These are phyloP conservation scores for Xanthostigma xanthostigma DNA, from an alignment of 2,888 invertebrate genomes.

Conservation along the genomic window DNA sequence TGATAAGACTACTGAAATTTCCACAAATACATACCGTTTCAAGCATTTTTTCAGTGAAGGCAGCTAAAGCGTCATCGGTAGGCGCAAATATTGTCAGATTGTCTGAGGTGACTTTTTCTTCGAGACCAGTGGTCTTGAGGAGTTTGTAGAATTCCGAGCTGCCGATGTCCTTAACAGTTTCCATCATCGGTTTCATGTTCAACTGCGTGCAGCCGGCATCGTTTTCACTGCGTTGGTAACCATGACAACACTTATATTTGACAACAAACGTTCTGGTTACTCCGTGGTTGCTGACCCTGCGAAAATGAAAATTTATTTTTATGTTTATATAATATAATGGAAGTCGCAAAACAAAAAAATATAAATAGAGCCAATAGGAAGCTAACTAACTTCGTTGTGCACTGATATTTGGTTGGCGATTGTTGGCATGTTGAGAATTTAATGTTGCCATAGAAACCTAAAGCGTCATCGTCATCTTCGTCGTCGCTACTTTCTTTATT, in stretches of 20 bases:
- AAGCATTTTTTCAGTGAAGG: slow-evolving; percentile 34
- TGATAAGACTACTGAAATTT: too few species aligned
- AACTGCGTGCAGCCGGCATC: slow-evolving; percentile 29
- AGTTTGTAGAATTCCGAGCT: slow-evolving; percentile 41
- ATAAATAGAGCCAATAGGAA: not conserved
- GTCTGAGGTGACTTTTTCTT: slow-evolving; percentile 30
- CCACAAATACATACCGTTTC: slow-evolving; percentile 30
- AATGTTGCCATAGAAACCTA: slow-evolving; percentile 29
- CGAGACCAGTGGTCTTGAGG: slow-evolving; percentile 34
- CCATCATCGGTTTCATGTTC: slow-evolving; percentile 37
- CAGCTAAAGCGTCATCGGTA: slow-evolving; percentile 41
- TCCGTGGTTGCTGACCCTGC: slow-evolving; percentile 38
- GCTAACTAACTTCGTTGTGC: slow-evolving; percentile 32
- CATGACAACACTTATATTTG: slow-evolving; percentile 53
- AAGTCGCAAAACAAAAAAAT: not conserved
- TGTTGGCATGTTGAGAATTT: slow-evolving; percentile 34
- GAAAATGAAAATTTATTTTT: slow-evolving; percentile 8
- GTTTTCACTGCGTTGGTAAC: slow-evolving; percentile 33
- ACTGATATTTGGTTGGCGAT: slow-evolving; percentile 33
- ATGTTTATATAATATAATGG: not conserved
- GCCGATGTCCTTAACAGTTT: slow-evolving; percentile 39
- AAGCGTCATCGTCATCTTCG: slow-evolving; percentile 16
- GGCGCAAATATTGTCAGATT: slow-evolving; percentile 49
- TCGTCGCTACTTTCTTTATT: slow-evolving; percentile 17
- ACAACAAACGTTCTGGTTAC: slow-evolving; percentile 44